Evolutionary conservation across 2,797 vertebrate genomes (phyloP), one percentile per base, ranked within the genome.

Genomic region (Myotis planiceps): DNA sequence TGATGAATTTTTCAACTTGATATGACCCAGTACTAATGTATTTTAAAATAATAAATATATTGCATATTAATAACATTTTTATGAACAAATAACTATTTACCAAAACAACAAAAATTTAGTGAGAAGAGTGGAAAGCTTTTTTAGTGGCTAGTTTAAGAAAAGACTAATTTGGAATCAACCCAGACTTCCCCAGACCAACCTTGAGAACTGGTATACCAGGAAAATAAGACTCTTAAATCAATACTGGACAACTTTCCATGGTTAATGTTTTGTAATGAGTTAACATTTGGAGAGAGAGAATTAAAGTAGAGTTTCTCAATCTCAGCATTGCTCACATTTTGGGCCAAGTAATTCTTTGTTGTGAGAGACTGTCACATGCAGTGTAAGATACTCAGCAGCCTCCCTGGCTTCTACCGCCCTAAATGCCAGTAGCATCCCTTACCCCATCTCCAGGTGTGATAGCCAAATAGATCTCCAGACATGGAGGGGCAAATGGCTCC

Each of bases 41-140:
- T 78, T 74, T 95, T 37, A 58, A 92, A 89, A 65, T 65, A 68
- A 29, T 47, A 32, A 39, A 39, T 66, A 15, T 29, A 39, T 79
- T 74, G 47, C 49, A 45, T 88, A 25, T 88, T 88, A 82, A 81
- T 78, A 94, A 39, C n/a, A 69, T 89, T 88, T 86, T 88, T 68
- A 60, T 85, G 34, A 91, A 94, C 92, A 53, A 66, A 15, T 49
- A 78, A 65, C 42, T 71, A 25, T 45, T 84, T 93, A 53, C 23
- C 0, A 37, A 58, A 76, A 66, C 58, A 58, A 65, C 63, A 68
- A 74, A 32, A 39, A n/a, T 42, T 53, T 39, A 63, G 15, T 68
- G 25, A 79, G 21, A 66, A 83, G 34, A 63, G 29, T 58, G 7
- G 53, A 10, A 95, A 2, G 32, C 86, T 47, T 90, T 47, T 89